These are phyloP conservation scores for Euschistus heros DNA, from an alignment of 1,140 invertebrate genomes.

Conservation along the genomic window DNA sequence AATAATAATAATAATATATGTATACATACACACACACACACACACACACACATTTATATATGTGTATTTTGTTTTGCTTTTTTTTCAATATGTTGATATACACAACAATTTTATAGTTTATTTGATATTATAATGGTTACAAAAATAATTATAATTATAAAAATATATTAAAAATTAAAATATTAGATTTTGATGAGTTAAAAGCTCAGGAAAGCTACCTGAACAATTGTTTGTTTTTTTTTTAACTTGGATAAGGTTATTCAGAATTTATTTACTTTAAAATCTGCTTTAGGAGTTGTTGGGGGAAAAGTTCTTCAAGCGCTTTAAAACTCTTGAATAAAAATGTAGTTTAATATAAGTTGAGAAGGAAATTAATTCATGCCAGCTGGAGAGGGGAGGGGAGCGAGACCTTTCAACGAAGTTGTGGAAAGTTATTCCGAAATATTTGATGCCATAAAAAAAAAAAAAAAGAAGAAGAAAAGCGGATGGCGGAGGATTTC, in stretches of 20 bases:
- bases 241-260: conserved; percentile 4
- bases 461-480: neutral
- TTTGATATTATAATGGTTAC: too few relatives aligned
- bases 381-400: neutral
- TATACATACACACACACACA: too few relatives aligned
- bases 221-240: neutral
- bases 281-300: neutral
- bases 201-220: too few relatives aligned
- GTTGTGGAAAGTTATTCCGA: neutral
- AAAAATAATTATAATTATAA: too few relatives aligned
- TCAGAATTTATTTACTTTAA: conserved; percentile 12
- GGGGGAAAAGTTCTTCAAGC: neutral
- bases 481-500: too few relatives aligned
- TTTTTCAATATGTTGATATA: too few relatives aligned
- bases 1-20: too few relatives aligned
- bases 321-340: conserved; percentile 10
- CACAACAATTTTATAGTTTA: too few relatives aligned
- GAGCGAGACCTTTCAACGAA: neutral
- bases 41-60: too few relatives aligned
- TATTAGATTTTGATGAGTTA: too few relatives aligned
- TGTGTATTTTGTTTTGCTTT: too few relatives aligned
- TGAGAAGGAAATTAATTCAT: conserved; percentile 11
- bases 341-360: conserved; percentile 17
- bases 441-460: conserved; percentile 1
- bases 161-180: too few relatives aligned